Evolutionary conservation across 2,888 invertebrate species (phyloP), one percentile per base, ranked within the genome.

Genomic region (Amphipoea oculea): DNA sequence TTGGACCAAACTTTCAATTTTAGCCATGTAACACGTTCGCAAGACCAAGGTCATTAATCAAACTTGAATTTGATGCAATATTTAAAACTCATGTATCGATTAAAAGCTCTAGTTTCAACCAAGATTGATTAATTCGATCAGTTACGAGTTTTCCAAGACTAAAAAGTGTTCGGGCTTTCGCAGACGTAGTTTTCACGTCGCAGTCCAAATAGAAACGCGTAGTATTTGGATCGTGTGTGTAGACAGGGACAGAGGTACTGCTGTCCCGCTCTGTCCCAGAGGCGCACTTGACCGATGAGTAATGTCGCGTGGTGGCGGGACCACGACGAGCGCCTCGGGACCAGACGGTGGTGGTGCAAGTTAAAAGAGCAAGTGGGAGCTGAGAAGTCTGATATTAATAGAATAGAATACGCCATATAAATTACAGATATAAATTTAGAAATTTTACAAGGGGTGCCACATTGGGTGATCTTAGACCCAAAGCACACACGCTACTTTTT

Each of bases 201-300:
- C 76, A 76, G 72, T 79, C 78, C 71, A 82, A 72, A 78, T 81
- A 73, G 81, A 74, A 85, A 79, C 83, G 79, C 73, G 78, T 84
- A 82, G 77, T 85, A 82, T 82, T 83, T 80, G 75, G 74, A 76
- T 78, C 76, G 77, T 82, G 82, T 79, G 76, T 65, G 69, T 75
- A 85, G 80, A 84, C 11, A 54, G 72, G 63, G 86, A 82, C 45
- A 62, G 76, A 29, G 76, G 17, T 77, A 75, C 73, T 73, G 51
- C 51, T 73, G 74, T 92, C 91, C 81, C 88, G 73, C 86, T 92
- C 89, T 62, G 88, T 90, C 92, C 89, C 91, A 82, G 76, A 84
- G 89, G 90, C 86, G 86, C 92, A 92, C 91, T 93, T 93, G 94
- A 92, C 94, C 93, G 92, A 92, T 93, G 93, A 92, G 91, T 92